Percentiles rank a stretch among this genome's conserved stretches.
These are phyloP conservation scores for Amblyopsis hoosieri DNA, from an alignment of 2,797 vertebrate genomes.

Conservation along the genomic window DNA sequence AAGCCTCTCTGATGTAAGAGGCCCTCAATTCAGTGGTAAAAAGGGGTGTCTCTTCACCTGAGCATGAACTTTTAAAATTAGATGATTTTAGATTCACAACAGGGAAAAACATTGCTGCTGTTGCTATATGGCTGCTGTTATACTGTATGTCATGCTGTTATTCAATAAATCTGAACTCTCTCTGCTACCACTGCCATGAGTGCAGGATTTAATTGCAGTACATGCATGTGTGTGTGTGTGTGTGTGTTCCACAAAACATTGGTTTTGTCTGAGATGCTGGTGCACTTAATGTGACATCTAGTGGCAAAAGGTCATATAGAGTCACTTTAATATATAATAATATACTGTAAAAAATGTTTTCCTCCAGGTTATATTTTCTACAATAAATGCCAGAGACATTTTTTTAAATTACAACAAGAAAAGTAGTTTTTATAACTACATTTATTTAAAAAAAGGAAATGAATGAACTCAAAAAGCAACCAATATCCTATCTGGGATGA, in stretches of 20 bases:
- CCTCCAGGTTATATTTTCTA: background rate
- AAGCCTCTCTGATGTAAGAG: no score
- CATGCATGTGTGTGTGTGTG: no score
- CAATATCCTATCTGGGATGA: conserved; percentile 86
- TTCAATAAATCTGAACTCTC: no score
- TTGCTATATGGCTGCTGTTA: background rate
- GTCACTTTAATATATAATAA: conserved; percentile 8
- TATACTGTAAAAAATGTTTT: conserved; percentile 4
- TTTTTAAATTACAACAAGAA: conserved; percentile 3
- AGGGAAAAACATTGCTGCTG: background rate
- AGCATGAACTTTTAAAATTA: no score
- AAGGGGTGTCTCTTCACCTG: no score
- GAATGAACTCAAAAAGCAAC: conserved; percentile 61
- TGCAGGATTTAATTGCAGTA: conserved; percentile 11
- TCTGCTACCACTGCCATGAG: conserved; percentile 19
- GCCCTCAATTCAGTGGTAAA: no score
- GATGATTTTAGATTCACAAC: background rate
- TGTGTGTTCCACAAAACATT: background rate
- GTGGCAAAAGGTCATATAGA: no score
- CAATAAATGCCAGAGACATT: background rate
- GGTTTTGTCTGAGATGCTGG: no score
- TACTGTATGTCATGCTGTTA: background rate
- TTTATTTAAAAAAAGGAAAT: conserved; percentile 76
- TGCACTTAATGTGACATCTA: no score
- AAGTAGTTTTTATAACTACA: conserved; percentile 75